These are phyloP conservation scores for Hoplias malabaricus DNA, from an alignment of 2,113 vertebrate species.

Conservation along the genomic window DNA sequence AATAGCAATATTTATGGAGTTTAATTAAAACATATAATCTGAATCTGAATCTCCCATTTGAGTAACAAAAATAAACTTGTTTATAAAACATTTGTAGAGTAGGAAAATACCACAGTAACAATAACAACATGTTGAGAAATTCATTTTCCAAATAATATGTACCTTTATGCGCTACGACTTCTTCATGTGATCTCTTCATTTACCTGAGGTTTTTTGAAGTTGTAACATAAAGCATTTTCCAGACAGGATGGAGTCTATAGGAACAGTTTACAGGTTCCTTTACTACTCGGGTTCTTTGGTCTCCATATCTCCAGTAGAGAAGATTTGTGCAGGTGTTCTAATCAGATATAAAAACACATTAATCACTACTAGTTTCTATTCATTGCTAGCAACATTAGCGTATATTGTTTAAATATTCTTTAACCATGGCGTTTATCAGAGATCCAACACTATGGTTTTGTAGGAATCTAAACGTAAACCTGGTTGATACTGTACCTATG, in stretches of 20 bases:
- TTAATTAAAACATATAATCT: too few species aligned
- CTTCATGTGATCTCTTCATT: neutral
- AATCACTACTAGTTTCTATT: neutral
- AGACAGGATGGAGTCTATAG: neutral
- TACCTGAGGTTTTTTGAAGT: neutral
- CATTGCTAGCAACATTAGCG: neutral
- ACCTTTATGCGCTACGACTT: too few species aligned
- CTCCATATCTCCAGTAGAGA: neutral
- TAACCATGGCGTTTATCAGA: neutral
- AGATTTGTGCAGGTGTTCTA: neutral
- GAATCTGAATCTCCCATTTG: too few species aligned
- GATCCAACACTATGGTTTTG: neutral
- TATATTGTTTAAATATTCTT: neutral
- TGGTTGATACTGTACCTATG: constrained; percentile 52
- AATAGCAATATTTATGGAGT: too few species aligned
- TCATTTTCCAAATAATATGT: neutral
- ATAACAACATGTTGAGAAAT: neutral
- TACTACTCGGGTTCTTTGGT: neutral
- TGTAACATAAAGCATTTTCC: neutral
- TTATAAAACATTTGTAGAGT: too few species aligned
- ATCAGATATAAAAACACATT: neutral
- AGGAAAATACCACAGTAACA: neutral
- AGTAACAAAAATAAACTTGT: too few species aligned
- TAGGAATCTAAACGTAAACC: neutral
- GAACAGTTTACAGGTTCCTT: neutral